Percentiles rank a stretch among this genome's conserved stretches.
phyloP scores from a whole-genome alignment of 2,797 vertebrate genomes.

The Mycteria americana region DNA sequence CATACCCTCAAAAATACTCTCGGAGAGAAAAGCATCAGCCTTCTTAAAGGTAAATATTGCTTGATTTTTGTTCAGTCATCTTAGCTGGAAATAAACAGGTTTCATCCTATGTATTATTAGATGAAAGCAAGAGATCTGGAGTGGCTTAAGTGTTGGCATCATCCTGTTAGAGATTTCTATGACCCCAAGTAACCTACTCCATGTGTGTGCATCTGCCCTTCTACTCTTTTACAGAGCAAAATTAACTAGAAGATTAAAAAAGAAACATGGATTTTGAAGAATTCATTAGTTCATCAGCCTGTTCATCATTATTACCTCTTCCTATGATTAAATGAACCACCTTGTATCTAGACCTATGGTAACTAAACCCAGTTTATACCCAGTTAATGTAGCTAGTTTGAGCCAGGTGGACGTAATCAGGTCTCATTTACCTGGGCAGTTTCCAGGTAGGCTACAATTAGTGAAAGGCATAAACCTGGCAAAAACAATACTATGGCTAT shows the following conservation, averaged over 20 bases:
- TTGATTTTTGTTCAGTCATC: not conserved
- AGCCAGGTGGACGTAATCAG: not conserved
- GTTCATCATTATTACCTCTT: not conserved
- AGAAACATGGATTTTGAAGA: not conserved
- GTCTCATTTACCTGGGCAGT: not conserved
- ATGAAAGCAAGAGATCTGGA: not conserved
- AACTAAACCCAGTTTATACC: not conserved
- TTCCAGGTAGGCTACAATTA: not conserved
- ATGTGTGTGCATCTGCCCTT: rapidly evolving
- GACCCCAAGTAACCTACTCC: not conserved
- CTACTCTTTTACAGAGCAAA: not conserved
- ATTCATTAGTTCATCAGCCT: not conserved
- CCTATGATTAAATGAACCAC: not conserved
- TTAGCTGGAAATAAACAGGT: not conserved
- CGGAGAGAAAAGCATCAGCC: not conserved
- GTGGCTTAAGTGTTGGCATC: not conserved
- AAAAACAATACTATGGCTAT: not conserved
- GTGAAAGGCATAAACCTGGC: not conserved
- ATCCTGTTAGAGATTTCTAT: not conserved
- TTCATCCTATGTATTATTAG: not conserved
- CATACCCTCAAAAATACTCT: not conserved
- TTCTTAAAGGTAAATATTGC: not conserved
- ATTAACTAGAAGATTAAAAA: not conserved
- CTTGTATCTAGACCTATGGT: not conserved
- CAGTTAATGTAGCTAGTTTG: not conserved